Evolutionary conservation across 2,113 vertebrate species (phyloP).

Genomic region (Solea senegalensis): DNA sequence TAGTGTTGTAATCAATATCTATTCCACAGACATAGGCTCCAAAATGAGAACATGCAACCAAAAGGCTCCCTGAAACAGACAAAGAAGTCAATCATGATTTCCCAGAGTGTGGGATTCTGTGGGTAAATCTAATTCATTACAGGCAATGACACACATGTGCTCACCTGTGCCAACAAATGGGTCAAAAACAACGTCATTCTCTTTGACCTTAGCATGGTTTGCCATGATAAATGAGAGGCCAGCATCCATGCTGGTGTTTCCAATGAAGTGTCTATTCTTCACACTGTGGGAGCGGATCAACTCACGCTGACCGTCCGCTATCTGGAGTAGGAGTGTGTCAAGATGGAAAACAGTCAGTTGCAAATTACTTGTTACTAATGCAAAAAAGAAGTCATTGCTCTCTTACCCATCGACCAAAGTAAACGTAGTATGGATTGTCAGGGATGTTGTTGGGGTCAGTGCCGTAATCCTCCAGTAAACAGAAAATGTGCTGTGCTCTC

Average conservation of each 20-base stretch:
- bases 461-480: constrained; percentile 94
- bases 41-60: constrained; percentile 95
- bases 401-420: constrained; percentile 98
- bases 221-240: constrained; percentile 97
- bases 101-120: background rate
- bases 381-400: background rate
- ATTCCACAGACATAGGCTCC: constrained; percentile 94
- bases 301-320: constrained; percentile 94
- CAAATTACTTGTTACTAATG: background rate
- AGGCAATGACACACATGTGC: background rate
- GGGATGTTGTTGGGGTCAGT: constrained; percentile 91
- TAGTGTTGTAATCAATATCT: constrained; percentile 97
- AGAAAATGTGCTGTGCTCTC: constrained; percentile 90
- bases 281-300: constrained; percentile 90
- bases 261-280: constrained; percentile 98
- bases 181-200: constrained; percentile 93
- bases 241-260: constrained; percentile 98
- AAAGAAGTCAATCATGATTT: background rate
- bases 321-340: constrained; percentile 72
- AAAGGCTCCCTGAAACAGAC: constrained; percentile 87
- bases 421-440: constrained; percentile 87
- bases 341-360: background rate
- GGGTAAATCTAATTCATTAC: background rate
- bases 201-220: constrained; percentile 93
- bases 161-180: constrained; percentile 98